Percentiles rank a stretch among this genome's conserved stretches.
phyloP scores from a whole-genome alignment of 2,888 invertebrate genomes.

The Tromatobia lineatoria region DNA sequence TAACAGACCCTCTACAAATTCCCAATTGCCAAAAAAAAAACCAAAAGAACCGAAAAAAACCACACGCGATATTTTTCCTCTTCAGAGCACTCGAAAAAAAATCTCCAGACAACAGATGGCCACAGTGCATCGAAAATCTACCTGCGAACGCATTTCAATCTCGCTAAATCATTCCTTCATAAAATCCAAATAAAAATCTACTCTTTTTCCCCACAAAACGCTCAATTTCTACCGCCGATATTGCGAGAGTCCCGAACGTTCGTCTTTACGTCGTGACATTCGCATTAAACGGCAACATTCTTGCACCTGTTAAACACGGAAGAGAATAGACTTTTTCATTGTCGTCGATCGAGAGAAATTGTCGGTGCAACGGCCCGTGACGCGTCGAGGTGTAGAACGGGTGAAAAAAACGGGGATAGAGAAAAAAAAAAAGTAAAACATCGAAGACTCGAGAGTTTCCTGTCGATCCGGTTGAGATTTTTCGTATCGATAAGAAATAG shows the following conservation, averaged over 20 bases:
- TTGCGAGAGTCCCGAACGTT: not conserved
- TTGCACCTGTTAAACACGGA: constrained; percentile 63
- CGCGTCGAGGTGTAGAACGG: constrained; percentile 60
- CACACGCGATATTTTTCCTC: not conserved
- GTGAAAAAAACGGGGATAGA: constrained; percentile 14
- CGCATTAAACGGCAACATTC: constrained; percentile 40
- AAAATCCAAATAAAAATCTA: not conserved
- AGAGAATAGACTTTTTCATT: constrained; percentile 54
- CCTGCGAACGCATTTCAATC: too few relatives aligned
- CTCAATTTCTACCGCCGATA: not conserved
- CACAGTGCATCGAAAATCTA: not conserved
- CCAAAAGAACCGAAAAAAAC: not conserved
- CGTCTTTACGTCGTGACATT: not conserved
- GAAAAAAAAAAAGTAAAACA: not conserved
- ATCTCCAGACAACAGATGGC: not conserved
- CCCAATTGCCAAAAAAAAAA: not conserved
- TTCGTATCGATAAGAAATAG: constrained; percentile 1
- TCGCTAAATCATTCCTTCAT: not conserved
- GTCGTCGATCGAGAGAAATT: constrained; percentile 68
- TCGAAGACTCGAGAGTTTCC: not conserved
- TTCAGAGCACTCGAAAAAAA: not conserved
- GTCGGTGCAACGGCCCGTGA: constrained; percentile 72
- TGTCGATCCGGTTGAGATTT: not conserved
- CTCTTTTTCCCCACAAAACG: not conserved
- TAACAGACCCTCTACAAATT: constrained; percentile 9